Evolutionary conservation across 2,797 vertebrate genomes (phyloP), one percentile per base, ranked within the genome.

Genomic region (Leptodactylus fallax): DNA sequence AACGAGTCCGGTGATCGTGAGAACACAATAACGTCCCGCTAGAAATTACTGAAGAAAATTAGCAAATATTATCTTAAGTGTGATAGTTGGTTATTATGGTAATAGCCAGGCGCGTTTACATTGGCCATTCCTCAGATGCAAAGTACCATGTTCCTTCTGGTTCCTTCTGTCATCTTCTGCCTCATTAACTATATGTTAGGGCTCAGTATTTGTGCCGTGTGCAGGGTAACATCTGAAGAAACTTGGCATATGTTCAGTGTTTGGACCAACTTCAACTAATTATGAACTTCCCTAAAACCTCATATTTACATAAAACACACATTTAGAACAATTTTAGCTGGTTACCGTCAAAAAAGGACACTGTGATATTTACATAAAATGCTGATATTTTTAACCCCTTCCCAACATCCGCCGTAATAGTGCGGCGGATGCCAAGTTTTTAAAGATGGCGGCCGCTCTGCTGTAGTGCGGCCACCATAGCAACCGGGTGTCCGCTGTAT

Each of bases 31-130:
- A 65, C 78, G 53, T 79, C 16, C 81, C 60, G 63, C 63, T 79
- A 85, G 53, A 85, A 85, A 74, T 88, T 74, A 88, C 47, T 19
- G 23, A 85, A 85, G 83, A 85, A 85, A 81, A 85, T 85, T 85
- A 77, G 77, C 78, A 88, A 85, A 88, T 85, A 81, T 76, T 88
- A 85, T 88, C 87, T 85, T 85, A 88, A 88, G 69, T 81, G 82
- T 85, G 87, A 85, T 88, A 85, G 78, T 85, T 76, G 23, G 77
- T 27, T 80, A 88, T 85, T 88, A 85, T 81, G 47, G 49, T 81
- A 85, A 85, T 85, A 81, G 16, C 19, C 69, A 65, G 67, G 60
- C 45, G 16, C 71, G 56, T 79, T 74, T 74, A 72, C 51, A 23
- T 61, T 47, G 69, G 9, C 58, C 78, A 76, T 85, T 88, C 67